Conservation (phyloP, 1,140 invertebrate species). For the Micrasema minimum region DNA sequence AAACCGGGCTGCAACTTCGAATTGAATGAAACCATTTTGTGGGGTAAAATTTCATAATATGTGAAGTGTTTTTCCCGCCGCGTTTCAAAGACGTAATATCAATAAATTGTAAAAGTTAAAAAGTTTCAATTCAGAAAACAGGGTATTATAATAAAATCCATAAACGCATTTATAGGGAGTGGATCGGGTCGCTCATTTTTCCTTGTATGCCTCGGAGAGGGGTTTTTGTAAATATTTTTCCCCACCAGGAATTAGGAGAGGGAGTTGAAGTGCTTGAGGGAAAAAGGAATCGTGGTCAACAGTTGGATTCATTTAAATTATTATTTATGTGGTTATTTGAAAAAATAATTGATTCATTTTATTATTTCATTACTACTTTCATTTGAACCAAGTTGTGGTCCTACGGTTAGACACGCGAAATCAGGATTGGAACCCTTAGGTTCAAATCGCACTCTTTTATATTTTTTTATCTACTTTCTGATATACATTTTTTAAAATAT, state of each 20-base stretch:
- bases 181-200: slow-evolving; percentile 6
- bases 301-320: slow-evolving; percentile 50
- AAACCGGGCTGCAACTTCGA: too few relatives aligned
- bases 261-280: slow-evolving; percentile 1
- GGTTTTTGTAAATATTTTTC: slow-evolving; percentile 47
- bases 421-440: too few relatives aligned
- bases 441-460: too few relatives aligned
- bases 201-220: slow-evolving; percentile 26
- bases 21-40: neutral
- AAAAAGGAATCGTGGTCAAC: slow-evolving; percentile 43
- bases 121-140: slow-evolving; percentile 48
- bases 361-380: too few relatives aligned
- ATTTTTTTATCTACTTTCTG: too few relatives aligned
- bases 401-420: too few relatives aligned
- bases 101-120: slow-evolving; percentile 46
- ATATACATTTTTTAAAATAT: too few relatives aligned
- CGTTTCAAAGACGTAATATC: slow-evolving; percentile 16
- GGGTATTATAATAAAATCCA: slow-evolving; percentile 52
- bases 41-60: too few relatives aligned
- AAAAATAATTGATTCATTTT: too few relatives aligned
- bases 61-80: too few relatives aligned
- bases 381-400: too few relatives aligned
- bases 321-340: too few relatives aligned
- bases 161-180: slow-evolving; percentile 31
- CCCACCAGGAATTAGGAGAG: neutral